phyloP scores from a whole-genome alignment of 1,140 invertebrate genomes.

The Anoplolepis gracilipes region DNA sequence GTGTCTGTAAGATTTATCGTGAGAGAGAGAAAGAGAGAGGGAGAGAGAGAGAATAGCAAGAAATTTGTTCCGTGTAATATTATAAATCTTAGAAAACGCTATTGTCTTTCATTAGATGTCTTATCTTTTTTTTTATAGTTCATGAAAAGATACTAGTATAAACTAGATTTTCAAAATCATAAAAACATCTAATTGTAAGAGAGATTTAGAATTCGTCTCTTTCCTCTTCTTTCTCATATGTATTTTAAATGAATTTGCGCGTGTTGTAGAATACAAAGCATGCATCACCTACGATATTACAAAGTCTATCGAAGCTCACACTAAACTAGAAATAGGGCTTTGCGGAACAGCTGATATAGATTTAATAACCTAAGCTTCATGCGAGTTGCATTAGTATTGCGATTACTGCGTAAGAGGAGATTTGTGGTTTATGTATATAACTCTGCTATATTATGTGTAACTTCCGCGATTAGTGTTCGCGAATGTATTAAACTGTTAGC shows the following conservation, averaged over 20 bases:
- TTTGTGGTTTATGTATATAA: slow-evolving; percentile 59
- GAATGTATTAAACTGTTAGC: slow-evolving; percentile 49
- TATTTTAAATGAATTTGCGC: neutral
- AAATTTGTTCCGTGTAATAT: neutral
- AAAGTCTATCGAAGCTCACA: slow-evolving; percentile 3
- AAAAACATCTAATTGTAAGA: too few relatives aligned
- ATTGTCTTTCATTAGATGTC: neutral
- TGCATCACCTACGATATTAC: neutral
- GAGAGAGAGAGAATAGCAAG: neutral
- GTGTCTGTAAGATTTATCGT: neutral
- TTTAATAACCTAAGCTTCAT: slow-evolving; percentile 60
- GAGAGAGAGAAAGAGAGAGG: too few relatives aligned
- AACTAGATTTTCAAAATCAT: neutral
- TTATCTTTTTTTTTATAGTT: neutral
- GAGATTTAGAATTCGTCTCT: neutral
- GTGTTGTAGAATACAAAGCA: neutral
- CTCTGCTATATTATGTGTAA: slow-evolving; percentile 41
- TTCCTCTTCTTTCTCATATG: neutral
- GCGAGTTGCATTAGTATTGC: slow-evolving; percentile 35
- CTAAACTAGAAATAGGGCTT: slow-evolving; percentile 53
- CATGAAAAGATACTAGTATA: neutral
- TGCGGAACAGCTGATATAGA: slow-evolving; percentile 53
- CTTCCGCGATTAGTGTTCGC: slow-evolving; percentile 40
- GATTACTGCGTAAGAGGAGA: slow-evolving; percentile 52
- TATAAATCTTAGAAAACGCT: neutral